Evolutionary conservation across 1,140 invertebrate genomes (phyloP), one percentile per base, ranked within the genome.

Genomic region (Drosophila azteca): DNA sequence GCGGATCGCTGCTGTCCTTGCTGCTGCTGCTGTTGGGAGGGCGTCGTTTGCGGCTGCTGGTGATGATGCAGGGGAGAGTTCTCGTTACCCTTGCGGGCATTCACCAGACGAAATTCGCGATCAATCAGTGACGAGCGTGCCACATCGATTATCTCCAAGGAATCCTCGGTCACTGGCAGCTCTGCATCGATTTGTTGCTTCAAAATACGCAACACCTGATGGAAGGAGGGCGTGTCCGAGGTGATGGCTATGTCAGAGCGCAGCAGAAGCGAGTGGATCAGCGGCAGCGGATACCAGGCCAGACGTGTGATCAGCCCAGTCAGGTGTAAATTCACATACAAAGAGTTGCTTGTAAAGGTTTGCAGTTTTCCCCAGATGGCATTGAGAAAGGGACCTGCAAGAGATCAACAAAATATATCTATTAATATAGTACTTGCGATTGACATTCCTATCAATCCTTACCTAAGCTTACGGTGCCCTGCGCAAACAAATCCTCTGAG

Each of bases 241-340:
- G 98, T 97, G 79, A 98, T 95, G 54, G 97, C 95, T 54, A 98
- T 94, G 60, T 95, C 96, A 66, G 97, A 95, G 90, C 97, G 97
- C 9, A 99, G 93, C 29, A 99, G 92, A 90, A 98, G 95, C 0
- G 97, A 96, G 51, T 96, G 94, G 7, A 99, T 92, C 15, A 99
- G 92, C 3, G 97, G 96, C 70, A 98, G 96, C 0, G 97, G 96
- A 92, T 97, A 98, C 45, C 95, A 94, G 3, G 97, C 96, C 41
- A 99, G 93, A 60, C 96, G 94, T 43, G 96, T 95, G 15, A 99
- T 94, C 7, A 99, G 92, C 0, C 96, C 96, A 5, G 97, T 98
- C 45, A 99, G 93, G 85, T 97, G 95, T 53, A 99, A 94, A 93
- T 98, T 99, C 2, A 96, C 94, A 71, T 96, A 95, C 59, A 99